Evolutionary conservation across 2,797 vertebrate genomes (phyloP).

Genomic region (Alcedo quadribrachys): DNA sequence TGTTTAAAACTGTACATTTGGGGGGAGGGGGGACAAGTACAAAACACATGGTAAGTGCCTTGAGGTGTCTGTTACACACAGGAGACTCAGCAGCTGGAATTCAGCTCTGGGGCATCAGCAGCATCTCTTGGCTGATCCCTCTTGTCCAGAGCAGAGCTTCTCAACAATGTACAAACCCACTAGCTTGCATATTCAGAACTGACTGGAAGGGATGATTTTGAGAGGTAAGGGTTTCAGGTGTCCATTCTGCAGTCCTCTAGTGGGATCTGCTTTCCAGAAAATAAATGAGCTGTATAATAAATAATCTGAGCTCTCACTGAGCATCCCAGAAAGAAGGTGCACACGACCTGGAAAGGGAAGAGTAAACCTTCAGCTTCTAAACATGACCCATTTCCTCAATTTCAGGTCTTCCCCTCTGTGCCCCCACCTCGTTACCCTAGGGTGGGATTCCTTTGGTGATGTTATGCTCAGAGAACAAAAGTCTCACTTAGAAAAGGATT

Average conservation of each 20-base stretch:
- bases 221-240: background rate
- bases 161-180: background rate
- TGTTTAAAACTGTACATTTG: slow-evolving; percentile 47
- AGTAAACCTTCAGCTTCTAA: background rate
- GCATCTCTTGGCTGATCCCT: background rate
- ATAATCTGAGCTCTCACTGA: background rate
- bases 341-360: background rate
- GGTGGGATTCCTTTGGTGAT: slow-evolving; percentile 19
- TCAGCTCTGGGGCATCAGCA: background rate
- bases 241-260: background rate
- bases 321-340: background rate
- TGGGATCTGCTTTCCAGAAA: background rate
- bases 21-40: slow-evolving; percentile 10
- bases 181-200: background rate
- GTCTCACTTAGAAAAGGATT: slow-evolving; percentile 81
- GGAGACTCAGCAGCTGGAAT: background rate
- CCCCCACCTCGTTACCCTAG: background rate
- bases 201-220: background rate
- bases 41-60: slow-evolving; percentile 43
- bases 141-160: background rate
- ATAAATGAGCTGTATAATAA: background rate
- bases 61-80: slow-evolving; percentile 43
- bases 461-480: slow-evolving; percentile 74
- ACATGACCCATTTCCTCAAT: background rate
- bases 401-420: background rate